Conservation (phyloP, 2,888 invertebrate genomes). For the Tipula lateralis region DNA sequence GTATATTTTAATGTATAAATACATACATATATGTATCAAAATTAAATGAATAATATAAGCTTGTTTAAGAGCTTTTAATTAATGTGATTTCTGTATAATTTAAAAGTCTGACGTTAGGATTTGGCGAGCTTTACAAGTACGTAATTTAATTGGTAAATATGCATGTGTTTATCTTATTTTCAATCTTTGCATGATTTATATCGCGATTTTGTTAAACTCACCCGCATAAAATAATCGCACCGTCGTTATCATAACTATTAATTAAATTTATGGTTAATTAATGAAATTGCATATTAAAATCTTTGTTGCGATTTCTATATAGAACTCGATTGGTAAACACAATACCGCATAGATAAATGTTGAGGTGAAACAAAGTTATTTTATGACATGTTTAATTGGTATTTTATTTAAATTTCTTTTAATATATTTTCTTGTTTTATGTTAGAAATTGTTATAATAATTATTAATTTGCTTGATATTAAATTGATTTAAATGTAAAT, state of each 20-base stretch:
- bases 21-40: neutral
- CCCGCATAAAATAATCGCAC: neutral
- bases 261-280: neutral
- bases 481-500: neutral
- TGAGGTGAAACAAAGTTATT: neutral
- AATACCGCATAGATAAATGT: neutral
- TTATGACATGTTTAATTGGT: neutral
- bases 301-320: neutral
- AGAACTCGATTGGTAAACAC: neutral
- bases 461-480: neutral
- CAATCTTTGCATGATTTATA: neutral
- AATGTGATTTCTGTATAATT: neutral
- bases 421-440: neutral
- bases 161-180: neutral
- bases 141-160: slow-evolving; percentile 45
- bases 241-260: neutral
- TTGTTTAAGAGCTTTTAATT: neutral
- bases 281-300: neutral
- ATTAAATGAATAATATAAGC: neutral
- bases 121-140: slow-evolving; percentile 74
- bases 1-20: neutral
- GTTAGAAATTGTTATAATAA: neutral
- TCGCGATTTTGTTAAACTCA: neutral
- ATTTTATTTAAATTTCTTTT: neutral
- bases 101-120: slow-evolving; percentile 66